Evolutionary conservation across 1,140 invertebrate species (phyloP).

Genomic region (Apis mellifera): Amel_HAv3.1 CM009942.2:7921501-7922000

Average conservation of each 20-base stretch:
- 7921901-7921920: too few species aligned
- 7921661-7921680: conserved; percentile 97
- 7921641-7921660: conserved; percentile 94
- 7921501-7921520: conserved; percentile 67
- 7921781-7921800: too few species aligned
- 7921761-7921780: too few species aligned
- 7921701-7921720: conserved; percentile 96
- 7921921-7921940: too few species aligned
- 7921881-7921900: too few species aligned
- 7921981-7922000: conserved; percentile 88
- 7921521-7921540: conserved; percentile 63
- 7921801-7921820: too few species aligned
- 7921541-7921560: conserved; percentile 48
- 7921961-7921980: too few species aligned
- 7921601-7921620: conserved; percentile 98
- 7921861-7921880: too few species aligned
- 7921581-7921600: conserved; percentile 99
- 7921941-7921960: too few species aligned
- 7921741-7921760: conserved; percentile 45
- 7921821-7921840: too few species aligned
- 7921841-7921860: too few species aligned
- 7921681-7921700: conserved; percentile 98
- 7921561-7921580: conserved; percentile 86
- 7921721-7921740: conserved; percentile 97
- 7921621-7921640: conserved; percentile 99